Conservation (phyloP, 1,140 invertebrate genomes). For the Psilanteris sp. region DNA sequence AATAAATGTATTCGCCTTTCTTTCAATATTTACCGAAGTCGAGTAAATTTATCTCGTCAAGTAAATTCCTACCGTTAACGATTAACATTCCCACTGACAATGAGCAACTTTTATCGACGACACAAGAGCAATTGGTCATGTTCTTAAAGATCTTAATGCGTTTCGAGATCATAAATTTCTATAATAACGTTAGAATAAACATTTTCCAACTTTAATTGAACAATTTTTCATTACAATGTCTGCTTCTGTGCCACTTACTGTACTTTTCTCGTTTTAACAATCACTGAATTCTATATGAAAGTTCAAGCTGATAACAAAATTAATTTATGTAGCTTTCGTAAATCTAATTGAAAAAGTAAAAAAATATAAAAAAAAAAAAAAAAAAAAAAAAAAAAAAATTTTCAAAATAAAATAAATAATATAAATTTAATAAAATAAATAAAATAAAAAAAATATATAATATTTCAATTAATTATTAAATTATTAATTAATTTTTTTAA, state of each 20-base stretch:
- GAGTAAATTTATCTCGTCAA: slow-evolving; percentile 59
- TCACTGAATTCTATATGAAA: slow-evolving; percentile 2
- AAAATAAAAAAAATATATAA: too few relatives aligned
- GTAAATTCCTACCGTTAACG: slow-evolving; percentile 63
- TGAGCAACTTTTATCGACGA: slow-evolving; percentile 43
- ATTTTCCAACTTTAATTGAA: slow-evolving; percentile 52
- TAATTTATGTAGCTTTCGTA: too few relatives aligned
- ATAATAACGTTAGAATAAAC: slow-evolving; percentile 52
- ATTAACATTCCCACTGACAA: slow-evolving; percentile 66
- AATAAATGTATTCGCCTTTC: slow-evolving; percentile 61
- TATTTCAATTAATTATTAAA: too few relatives aligned
- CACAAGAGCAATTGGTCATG: slow-evolving; percentile 44
- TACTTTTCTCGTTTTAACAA: slow-evolving; percentile 5
- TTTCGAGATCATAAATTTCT: slow-evolving; percentile 58
- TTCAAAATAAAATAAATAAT: too few relatives aligned
- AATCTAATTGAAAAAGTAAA: too few relatives aligned
- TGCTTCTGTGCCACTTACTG: neutral
- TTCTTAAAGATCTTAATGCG: slow-evolving; percentile 58
- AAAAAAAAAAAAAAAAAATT: too few relatives aligned
- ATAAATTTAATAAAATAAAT: too few relatives aligned
- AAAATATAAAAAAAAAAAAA: too few relatives aligned
- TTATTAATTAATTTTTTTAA: too few relatives aligned
- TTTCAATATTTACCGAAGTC: slow-evolving; percentile 62
- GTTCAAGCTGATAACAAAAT: neutral
- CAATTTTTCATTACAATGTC: slow-evolving; percentile 43